Percentiles rank a stretch among this genome's conserved stretches.
Conservation (phyloP, 1,140 invertebrate genomes). For the Catajapyx aquilonaris region DNA sequence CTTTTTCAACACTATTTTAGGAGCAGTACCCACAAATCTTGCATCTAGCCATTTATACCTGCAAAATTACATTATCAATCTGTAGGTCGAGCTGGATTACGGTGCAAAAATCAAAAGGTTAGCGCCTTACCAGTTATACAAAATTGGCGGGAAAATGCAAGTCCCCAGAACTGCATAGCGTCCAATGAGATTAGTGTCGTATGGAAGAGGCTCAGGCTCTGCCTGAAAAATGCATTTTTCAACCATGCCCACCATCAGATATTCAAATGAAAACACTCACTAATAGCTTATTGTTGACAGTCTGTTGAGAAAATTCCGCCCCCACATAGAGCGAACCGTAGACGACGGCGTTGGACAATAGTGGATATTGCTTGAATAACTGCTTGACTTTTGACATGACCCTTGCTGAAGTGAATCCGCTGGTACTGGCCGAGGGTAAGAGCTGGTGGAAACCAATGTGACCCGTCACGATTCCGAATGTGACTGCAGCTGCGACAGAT, state of each 20-base stretch:
- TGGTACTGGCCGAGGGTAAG: no score
- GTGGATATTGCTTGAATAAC: slow-evolving; percentile 27
- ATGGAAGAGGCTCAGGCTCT: slow-evolving; percentile 19
- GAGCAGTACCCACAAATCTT: slow-evolving; percentile 37
- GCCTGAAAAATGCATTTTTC: slow-evolving; percentile 19
- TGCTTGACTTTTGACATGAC: no score
- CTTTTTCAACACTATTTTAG: slow-evolving; percentile 41
- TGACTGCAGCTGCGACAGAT: no score
- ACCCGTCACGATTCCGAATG: no score
- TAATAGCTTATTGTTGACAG: slow-evolving; percentile 35
- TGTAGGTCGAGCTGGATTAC: no score
- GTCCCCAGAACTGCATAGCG: slow-evolving; percentile 37
- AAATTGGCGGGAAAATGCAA: slow-evolving; percentile 30
- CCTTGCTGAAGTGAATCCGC: no score
- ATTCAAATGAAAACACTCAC: slow-evolving; percentile 19
- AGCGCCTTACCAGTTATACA: slow-evolving; percentile 33
- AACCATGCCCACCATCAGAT: not conserved
- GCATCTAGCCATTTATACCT: slow-evolving; percentile 62
- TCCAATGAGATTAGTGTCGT: slow-evolving; percentile 27
- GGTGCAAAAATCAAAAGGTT: no score
- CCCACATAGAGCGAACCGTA: slow-evolving; percentile 55
- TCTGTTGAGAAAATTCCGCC: slow-evolving; percentile 56
- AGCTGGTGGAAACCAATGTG: no score
- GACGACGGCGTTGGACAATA: slow-evolving; percentile 45
- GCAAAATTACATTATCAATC: slow-evolving; percentile 14